Base-by-base conservation (phyloP, 2,797 vertebrate species). In the Triplophysa yarkandensis region DNA sequence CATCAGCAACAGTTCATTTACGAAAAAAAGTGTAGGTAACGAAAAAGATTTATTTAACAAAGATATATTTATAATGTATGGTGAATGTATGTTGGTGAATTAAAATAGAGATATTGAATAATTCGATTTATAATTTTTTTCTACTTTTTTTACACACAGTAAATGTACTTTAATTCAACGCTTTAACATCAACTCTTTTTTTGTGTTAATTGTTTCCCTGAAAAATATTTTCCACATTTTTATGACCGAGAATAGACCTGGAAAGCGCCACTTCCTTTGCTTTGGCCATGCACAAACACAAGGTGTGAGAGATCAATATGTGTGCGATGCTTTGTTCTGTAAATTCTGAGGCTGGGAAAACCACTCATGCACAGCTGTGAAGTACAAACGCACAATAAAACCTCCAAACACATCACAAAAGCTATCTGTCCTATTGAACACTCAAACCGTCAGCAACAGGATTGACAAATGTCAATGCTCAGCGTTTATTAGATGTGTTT, bases 311-410 rank as follows among this genome's bases (percentile, higher is more conserved):
- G 73, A 73, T 81, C 58, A 46, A 73, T 76, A 69, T 32, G 67
- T 68, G 65, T 74, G 68, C 81, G 82, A 71, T 34, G 83, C 85
- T 88, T 89, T 89, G 87, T 87, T 73, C 72, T 83, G 55, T 76
- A 41, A 78, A 68, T 86, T 85, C 84, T 84, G 81, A 74, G 69
- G 85, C 87, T 85, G 84, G 84, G 61, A 85, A 84, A 86, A 90
- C 90, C 90, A 87, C 89, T 91, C 90, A 91, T 86, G 89, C 89
- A 88, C 89, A 91, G 90, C 88, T 91, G 88, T 87, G 87, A 86
- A 77, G 83, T 82, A 82, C 74, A 85, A 80, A 83, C 76, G 68
- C 46, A 58, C 54, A 50, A 50, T n/a, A n/a, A 60, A 61, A 71
- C 48, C 57, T 16, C 60, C 52, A 27, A 44, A 43, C 23, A 10